Percentiles rank a stretch among this genome's conserved stretches.
Evolutionary conservation across 2,113 vertebrate genomes (phyloP).

Genomic region (Lagopus leucura): DNA sequence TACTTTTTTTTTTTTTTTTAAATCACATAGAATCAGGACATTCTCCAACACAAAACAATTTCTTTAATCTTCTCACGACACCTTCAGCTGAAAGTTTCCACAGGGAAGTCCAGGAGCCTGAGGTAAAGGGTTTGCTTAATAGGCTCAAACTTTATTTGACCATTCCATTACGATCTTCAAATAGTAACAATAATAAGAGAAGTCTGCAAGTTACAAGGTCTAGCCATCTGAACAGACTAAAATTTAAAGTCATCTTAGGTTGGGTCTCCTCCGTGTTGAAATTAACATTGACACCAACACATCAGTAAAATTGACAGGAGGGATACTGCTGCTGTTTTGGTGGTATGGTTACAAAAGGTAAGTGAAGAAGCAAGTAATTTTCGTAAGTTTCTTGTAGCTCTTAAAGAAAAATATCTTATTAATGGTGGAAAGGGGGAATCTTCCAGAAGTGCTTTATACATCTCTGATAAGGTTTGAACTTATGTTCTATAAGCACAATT

Average conservation of each 20-base stretch:
- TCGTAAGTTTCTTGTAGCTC: not conserved
- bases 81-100: not conserved
- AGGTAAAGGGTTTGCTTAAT: not conserved
- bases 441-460: not conserved
- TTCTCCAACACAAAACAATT: not conserved
- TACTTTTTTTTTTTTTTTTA: not conserved
- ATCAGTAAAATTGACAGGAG: not conserved
- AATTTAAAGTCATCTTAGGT: not conserved
- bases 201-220: not conserved
- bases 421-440: not conserved
- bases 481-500: not conserved
- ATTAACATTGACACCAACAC: not conserved
- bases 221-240: not conserved
- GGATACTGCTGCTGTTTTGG: not conserved
- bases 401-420: not conserved
- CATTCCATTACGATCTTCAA: not conserved
- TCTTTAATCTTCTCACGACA: not conserved
- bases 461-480: not conserved
- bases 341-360: not conserved
- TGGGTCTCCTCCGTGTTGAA: not conserved
- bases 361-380: not conserved
- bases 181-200: not conserved
- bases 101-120: no score
- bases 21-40: not conserved
- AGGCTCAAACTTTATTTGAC: not conserved